Evolutionary conservation across 1,140 invertebrate species (phyloP).

Genomic region (Steinernema khuongi): DNA sequence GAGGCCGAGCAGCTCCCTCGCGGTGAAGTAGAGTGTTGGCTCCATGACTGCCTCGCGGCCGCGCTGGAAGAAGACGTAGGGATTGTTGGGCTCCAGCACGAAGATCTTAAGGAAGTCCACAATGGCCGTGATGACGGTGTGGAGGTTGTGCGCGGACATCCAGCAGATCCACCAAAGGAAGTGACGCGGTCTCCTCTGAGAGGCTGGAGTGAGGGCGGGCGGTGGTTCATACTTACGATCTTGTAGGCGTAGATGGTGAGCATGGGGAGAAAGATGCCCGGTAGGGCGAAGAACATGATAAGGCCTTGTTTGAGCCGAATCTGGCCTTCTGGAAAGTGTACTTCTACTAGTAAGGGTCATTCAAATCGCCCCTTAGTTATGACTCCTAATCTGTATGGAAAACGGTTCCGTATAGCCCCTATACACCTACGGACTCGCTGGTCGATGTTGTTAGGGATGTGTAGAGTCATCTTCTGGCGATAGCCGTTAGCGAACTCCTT

Average conservation of each 20-base stretch:
- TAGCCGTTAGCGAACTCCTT: not conserved
- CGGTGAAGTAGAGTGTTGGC: not conserved
- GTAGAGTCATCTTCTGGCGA: not conserved
- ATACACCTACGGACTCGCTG: not conserved
- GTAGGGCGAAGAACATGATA: not conserved
- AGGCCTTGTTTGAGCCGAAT: not conserved
- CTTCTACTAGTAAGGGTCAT: not conserved
- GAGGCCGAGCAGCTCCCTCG: slow-evolving; percentile 1
- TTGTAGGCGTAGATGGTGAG: not conserved
- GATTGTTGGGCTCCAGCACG: not conserved
- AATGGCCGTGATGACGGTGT: not conserved
- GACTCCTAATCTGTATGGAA: too few relatives aligned
- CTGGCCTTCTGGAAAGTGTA: not conserved
- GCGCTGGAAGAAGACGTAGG: not conserved
- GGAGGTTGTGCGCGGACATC: not conserved
- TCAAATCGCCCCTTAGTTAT: too few relatives aligned
- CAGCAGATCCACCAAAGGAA: slow-evolving; percentile 9
- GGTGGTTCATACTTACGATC: not conserved
- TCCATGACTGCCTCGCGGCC: not conserved
- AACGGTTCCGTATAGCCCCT: too few relatives aligned
- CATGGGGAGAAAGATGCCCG: not conserved
- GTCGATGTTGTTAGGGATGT: not conserved
- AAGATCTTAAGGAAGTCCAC: not conserved
- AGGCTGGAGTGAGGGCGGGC: not conserved
- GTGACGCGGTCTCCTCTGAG: not conserved